Conservation (phyloP, 2,888 invertebrate species). For the Chaetoderma sp. region DNA sequence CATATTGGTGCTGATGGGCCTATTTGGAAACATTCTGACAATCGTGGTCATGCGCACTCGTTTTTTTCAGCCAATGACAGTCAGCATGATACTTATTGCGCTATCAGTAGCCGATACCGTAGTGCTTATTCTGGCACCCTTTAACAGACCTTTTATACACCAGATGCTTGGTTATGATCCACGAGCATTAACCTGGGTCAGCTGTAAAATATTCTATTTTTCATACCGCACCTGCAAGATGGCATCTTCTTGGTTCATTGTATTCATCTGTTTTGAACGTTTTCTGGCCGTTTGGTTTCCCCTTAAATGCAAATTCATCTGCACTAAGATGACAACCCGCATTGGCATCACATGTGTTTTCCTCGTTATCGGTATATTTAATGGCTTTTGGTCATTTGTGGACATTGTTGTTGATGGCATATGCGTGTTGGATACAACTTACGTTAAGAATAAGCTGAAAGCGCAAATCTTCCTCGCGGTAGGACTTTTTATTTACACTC, state of each 20-base stretch:
- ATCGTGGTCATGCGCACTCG: slow-evolving; percentile 40
- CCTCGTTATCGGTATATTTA: slow-evolving; percentile 32
- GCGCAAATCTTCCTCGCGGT: slow-evolving; percentile 35
- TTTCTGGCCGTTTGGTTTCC: slow-evolving; percentile 49
- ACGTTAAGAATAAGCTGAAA: slow-evolving; percentile 37
- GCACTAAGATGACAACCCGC: slow-evolving; percentile 33
- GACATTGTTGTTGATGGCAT: slow-evolving; percentile 34
- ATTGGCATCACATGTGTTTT: slow-evolving; percentile 32
- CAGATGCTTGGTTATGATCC: slow-evolving; percentile 40
- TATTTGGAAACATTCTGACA: slow-evolving; percentile 42
- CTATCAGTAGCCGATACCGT: slow-evolving; percentile 44
- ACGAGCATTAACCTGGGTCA: slow-evolving; percentile 34
- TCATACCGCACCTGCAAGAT: slow-evolving; percentile 42
- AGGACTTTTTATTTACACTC: slow-evolving; percentile 36
- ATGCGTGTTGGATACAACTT: slow-evolving; percentile 32
- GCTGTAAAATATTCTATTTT: slow-evolving; percentile 46
- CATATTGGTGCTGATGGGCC: slow-evolving; percentile 33
- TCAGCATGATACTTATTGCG: slow-evolving; percentile 38
- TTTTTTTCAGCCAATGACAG: slow-evolving; percentile 33
- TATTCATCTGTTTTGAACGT: slow-evolving; percentile 43
- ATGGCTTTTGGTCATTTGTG: slow-evolving; percentile 42
- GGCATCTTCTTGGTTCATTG: slow-evolving; percentile 49
- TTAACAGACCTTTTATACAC: slow-evolving; percentile 42
- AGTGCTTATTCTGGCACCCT: slow-evolving; percentile 39
- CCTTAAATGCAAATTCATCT: slow-evolving; percentile 37